Percentiles rank a stretch among this genome's conserved stretches.
Conservation (phyloP, 2,113 vertebrate genomes). For the Bucco capensis region DNA sequence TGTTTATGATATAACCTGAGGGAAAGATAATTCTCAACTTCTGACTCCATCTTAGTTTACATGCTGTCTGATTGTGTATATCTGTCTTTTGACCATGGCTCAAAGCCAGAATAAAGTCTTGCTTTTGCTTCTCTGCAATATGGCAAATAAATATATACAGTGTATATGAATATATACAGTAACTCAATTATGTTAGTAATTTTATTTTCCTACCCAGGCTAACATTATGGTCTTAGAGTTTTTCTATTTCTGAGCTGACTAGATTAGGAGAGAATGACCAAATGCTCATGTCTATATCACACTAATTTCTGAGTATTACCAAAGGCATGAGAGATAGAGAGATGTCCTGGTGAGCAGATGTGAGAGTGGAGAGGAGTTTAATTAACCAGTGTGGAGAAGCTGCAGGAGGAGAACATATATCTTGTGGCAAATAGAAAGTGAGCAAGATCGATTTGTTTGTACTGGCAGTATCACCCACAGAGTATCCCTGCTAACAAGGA, state of each 20-base stretch:
- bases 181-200: background rate
- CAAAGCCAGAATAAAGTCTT: background rate
- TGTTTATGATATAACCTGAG: too few relatives aligned
- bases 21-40: background rate
- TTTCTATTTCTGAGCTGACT: background rate
- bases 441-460: conserved; percentile 16
- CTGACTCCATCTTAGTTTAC: background rate
- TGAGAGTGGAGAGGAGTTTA: background rate
- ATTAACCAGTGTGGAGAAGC: background rate
- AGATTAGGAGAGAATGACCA: background rate
- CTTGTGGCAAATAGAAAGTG: background rate
- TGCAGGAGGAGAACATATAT: background rate
- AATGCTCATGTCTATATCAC: background rate
- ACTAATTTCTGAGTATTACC: background rate
- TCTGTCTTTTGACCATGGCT: background rate
- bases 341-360: background rate
- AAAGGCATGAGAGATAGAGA: background rate
- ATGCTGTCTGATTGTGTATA: background rate
- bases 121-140: background rate
- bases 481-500: background rate
- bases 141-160: background rate
- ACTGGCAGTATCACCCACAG: background rate
- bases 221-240: background rate
- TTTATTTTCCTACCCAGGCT: background rate
- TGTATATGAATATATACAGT: background rate